Evolutionary conservation across 2,113 vertebrate genomes (phyloP).

Genomic region (Gnathonemus longibarbis): DNA sequence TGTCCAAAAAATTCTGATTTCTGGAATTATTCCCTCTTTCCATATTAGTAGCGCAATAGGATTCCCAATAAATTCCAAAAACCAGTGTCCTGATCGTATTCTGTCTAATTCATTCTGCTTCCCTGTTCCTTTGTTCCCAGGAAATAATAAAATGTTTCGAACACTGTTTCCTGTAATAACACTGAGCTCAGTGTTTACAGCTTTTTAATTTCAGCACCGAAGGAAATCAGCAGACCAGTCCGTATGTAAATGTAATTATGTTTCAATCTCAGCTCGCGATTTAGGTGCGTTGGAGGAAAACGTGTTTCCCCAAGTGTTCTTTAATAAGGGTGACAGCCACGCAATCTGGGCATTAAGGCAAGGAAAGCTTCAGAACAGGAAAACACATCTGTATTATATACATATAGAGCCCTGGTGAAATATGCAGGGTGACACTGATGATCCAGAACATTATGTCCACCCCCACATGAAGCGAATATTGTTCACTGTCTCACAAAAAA

Average conservation of each 20-base stretch:
- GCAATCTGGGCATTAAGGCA: conserved; percentile 31
- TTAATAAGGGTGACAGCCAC: conserved; percentile 43
- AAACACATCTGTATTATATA: conserved; percentile 20
- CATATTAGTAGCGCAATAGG: neutral
- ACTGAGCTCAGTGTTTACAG: conserved; percentile 50
- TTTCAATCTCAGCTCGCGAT: conserved; percentile 44
- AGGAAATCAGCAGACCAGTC: conserved; percentile 33
- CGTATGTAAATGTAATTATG: conserved; percentile 55
- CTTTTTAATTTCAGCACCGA: conserved; percentile 39
- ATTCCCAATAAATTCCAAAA: conserved; percentile 42
- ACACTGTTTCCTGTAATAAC: conserved; percentile 46
- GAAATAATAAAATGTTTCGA: conserved; percentile 47
- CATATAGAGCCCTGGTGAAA: neutral
- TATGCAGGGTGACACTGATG: neutral
- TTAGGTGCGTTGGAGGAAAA: conserved; percentile 12
- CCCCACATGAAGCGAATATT: neutral
- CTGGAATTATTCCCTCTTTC: neutral
- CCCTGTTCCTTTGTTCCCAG: conserved; percentile 46
- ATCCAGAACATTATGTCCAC: neutral
- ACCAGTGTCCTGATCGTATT: conserved; percentile 52
- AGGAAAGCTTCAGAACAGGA: conserved; percentile 37
- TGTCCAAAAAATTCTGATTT: neutral
- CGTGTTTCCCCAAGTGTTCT: conserved; percentile 22
- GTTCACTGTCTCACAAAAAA: neutral
- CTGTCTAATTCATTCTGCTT: conserved; percentile 50